A percentile compares a stretch with the other conserved stretches of the same genome.
Evolutionary conservation across 2,797 vertebrate genomes (phyloP).

Genomic region (Chaetophractus vellerosus): DNA sequence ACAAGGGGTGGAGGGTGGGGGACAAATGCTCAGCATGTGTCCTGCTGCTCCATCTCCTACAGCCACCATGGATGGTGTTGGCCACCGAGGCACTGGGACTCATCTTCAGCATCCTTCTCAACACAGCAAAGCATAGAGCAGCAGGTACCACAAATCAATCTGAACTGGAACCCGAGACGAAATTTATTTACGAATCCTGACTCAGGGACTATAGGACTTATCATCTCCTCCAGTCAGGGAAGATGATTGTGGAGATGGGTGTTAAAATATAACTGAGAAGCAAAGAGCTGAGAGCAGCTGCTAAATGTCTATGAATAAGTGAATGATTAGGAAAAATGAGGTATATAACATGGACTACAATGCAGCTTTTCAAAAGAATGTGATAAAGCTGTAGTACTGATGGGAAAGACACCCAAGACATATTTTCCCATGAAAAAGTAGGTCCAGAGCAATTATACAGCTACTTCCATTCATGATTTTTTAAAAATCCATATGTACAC

Average conservation of each 20-base stretch:
- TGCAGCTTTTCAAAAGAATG: constrained; percentile 8
- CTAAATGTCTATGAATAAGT: constrained; percentile 29
- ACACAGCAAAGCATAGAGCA: background rate
- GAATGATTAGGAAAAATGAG: background rate
- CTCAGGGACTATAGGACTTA: background rate
- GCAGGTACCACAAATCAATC: background rate
- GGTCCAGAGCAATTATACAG: background rate
- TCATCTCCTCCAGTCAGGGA: background rate
- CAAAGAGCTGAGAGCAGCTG: background rate
- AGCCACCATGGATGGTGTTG: accelerated
- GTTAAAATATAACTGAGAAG: constrained; percentile 19
- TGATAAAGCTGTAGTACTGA: background rate
- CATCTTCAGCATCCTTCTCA: background rate
- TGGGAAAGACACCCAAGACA: background rate
- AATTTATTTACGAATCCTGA: background rate
- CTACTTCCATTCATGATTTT: background rate
- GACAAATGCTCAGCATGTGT: background rate
- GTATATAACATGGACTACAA: background rate
- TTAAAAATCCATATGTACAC: background rate
- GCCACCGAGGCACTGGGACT: background rate
- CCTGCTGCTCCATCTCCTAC: background rate
- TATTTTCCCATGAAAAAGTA: background rate
- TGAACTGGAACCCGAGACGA: background rate
- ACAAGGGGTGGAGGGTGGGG: background rate
- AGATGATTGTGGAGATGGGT: background rate